Conservation (phyloP, 2,113 vertebrate genomes). For the Columba livia region DNA sequence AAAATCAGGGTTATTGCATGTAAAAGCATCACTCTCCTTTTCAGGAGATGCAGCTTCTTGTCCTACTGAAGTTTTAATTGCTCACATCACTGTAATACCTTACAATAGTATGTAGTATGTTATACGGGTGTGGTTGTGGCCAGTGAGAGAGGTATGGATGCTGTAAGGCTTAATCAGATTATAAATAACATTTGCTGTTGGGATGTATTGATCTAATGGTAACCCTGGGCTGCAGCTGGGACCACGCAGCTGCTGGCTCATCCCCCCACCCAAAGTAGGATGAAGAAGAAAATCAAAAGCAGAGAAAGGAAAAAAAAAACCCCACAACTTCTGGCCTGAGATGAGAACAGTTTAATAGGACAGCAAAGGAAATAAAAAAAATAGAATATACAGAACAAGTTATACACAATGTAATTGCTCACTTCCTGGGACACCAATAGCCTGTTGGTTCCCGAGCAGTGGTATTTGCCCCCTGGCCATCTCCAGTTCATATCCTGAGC, state of each 20-base stretch:
- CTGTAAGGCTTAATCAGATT: not conserved
- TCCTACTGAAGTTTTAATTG: not conserved
- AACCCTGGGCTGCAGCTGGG: not conserved
- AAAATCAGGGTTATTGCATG: rapidly evolving
- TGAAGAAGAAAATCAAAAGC: no score
- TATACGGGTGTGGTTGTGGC: not conserved
- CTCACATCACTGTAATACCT: not conserved
- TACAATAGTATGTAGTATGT: rapidly evolving
- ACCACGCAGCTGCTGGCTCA: not conserved
- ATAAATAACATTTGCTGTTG: not conserved
- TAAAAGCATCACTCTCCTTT: not conserved
- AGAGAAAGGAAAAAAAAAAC: no score
- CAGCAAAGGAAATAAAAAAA: no score
- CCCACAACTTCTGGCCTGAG: no score
- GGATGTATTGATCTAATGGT: not conserved
- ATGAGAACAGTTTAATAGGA: no score
- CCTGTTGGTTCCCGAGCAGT: no score
- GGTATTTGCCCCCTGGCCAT: no score
- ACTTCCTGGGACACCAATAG: no score
- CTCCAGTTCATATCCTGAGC: no score
- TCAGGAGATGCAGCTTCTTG: not conserved
- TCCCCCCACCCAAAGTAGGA: not conserved
- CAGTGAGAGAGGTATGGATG: not conserved
- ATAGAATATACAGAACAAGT: no score
- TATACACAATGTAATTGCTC: no score